Percentiles rank a stretch among this genome's conserved stretches.
These are phyloP conservation scores for Brachyistius frenatus DNA, from an alignment of 2,113 vertebrate species.

Conservation along the genomic window DNA sequence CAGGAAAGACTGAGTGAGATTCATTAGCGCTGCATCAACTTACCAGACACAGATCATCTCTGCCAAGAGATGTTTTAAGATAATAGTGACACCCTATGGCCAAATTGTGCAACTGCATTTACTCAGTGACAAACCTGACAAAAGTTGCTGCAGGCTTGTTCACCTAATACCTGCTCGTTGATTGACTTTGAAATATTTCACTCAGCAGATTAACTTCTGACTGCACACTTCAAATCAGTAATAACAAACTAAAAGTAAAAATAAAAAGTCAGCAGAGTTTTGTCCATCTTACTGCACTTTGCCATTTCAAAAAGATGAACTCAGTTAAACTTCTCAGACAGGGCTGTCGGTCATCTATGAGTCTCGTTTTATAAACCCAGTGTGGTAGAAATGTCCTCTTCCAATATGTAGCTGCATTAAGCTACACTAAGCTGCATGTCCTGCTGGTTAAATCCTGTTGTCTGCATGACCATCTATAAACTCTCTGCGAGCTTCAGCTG, in stretches of 20 bases:
- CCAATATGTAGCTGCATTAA: constrained; percentile 11
- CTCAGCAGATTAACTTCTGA: background rate
- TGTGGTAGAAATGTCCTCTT: constrained; percentile 22
- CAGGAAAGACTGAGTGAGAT: constrained; percentile 1
- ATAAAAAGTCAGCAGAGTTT: background rate
- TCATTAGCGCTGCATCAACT: background rate
- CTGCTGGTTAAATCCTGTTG: constrained; percentile 64
- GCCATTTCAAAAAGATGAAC: background rate
- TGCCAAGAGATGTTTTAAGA: constrained; percentile 15
- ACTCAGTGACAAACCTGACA: background rate
- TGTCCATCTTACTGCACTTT: background rate
- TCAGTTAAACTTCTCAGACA: background rate
- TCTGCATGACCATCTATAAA: constrained; percentile 48
- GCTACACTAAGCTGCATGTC: constrained; percentile 54
- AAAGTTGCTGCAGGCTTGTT: background rate
- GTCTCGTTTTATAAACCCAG: background rate
- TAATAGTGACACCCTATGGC: constrained; percentile 76
- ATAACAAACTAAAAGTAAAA: background rate
- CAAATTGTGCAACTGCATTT: constrained; percentile 69
- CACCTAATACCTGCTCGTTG: background rate
- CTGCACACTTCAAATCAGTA: background rate
- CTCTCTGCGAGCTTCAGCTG: constrained; percentile 34
- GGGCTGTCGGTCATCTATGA: background rate
- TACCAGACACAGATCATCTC: background rate
- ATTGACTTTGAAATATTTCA: background rate